Evolutionary conservation across 2,797 vertebrate species (phyloP).

Genomic region (Florisuga fusca): DNA sequence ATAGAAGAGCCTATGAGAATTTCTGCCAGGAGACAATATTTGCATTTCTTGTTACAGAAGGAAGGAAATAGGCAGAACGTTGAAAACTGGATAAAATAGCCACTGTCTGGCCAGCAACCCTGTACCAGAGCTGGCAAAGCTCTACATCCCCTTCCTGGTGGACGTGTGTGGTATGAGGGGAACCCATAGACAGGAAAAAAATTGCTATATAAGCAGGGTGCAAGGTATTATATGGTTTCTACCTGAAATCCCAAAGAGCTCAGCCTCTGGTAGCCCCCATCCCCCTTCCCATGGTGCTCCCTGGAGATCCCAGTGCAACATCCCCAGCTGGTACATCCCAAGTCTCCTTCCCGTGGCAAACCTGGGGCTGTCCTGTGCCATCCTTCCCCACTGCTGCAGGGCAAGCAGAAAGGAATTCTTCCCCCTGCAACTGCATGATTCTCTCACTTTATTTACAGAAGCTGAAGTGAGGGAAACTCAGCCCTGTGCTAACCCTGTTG

Average conservation of each 20-base stretch:
- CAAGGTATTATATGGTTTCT: neutral
- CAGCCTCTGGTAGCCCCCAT: neutral
- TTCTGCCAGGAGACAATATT: neutral
- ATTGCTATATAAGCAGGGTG: neutral
- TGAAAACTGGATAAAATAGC: no score
- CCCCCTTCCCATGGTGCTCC: neutral
- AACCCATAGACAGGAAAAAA: neutral
- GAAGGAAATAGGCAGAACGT: neutral
- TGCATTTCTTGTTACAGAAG: neutral
- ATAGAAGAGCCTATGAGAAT: neutral
- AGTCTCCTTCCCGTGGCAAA: neutral
- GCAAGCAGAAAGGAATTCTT: neutral
- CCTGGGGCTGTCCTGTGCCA: neutral
- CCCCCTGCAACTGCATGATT: neutral
- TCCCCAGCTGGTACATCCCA: neutral
- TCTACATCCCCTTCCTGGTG: neutral
- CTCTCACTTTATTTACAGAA: neutral
- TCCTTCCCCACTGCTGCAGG: neutral
- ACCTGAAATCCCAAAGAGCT: neutral
- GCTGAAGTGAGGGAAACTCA: conserved; percentile 26
- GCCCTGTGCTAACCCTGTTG: neutral
- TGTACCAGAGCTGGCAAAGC: neutral
- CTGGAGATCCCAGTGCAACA: neutral
- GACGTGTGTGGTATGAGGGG: neutral
- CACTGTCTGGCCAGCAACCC: no score